phyloP scores from a whole-genome alignment of 2,888 invertebrate species.

The Drosophila dives region DNA sequence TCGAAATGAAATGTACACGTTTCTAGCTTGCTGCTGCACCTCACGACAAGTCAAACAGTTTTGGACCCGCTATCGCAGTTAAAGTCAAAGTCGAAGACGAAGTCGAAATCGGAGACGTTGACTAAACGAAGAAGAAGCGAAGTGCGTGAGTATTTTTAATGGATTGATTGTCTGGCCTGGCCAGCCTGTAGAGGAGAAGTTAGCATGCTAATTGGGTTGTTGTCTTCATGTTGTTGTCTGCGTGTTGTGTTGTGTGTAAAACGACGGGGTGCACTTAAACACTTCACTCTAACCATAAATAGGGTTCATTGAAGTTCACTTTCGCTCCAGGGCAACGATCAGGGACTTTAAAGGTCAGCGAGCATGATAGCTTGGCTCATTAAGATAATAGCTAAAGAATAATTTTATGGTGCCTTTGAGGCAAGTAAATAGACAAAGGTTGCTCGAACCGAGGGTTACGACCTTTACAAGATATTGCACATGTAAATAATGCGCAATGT shows the following conservation, averaged over 20 bases:
- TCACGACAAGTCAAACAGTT: conserved; percentile 47
- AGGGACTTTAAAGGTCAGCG: conserved; percentile 48
- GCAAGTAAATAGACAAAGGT: conserved; percentile 9
- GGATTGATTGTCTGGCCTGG: conserved; percentile 50
- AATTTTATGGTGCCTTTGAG: conserved; percentile 21
- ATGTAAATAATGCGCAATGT: background rate
- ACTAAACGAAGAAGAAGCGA: conserved; percentile 39
- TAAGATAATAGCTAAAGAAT: conserved; percentile 35
- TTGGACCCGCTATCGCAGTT: conserved; percentile 15
- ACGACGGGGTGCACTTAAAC: conserved; percentile 39
- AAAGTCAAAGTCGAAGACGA: conserved; percentile 2
- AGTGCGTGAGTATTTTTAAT: conserved; percentile 69
- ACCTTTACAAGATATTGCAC: background rate
- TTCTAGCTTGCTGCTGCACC: conserved; percentile 55
- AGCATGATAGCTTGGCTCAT: conserved; percentile 29
- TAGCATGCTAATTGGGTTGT: conserved; percentile 67
- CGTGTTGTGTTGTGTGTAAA: conserved; percentile 25
- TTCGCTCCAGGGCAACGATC: conserved; percentile 41
- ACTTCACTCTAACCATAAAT: conserved; percentile 31
- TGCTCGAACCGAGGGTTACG: background rate
- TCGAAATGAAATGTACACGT: conserved; percentile 65
- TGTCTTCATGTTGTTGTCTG: conserved; percentile 11
- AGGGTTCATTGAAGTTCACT: conserved; percentile 56
- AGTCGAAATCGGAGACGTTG: conserved; percentile 24
- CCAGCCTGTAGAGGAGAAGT: conserved; percentile 31